Evolutionary conservation across 2,113 vertebrate genomes (phyloP), one percentile per base, ranked within the genome.

Genomic region (Austrofundulus limnaeus): DNA sequence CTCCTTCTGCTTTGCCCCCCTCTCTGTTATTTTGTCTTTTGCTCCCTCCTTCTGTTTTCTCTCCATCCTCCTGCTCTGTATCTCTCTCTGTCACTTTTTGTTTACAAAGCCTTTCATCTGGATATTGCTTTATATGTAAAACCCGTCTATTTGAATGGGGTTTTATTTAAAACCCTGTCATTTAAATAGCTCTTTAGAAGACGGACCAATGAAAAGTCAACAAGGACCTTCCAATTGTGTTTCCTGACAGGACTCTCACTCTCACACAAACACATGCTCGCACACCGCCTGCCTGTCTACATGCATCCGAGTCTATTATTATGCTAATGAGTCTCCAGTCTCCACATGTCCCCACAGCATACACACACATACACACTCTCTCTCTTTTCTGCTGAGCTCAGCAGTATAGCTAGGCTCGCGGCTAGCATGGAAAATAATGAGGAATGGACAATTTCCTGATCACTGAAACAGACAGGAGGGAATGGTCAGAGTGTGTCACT

Each of bases 301-400:
- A 86, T 88, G 85, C 86, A 85, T 90, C 82, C 65, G 31, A 83
- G 77, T 83, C 90, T 88, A 91, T 93, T 93, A 92, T 93, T 92
- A 93, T 94, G 92, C 79, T 93, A 93, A 93, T 92, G 67, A 84
- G 55, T 45, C 57, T 77, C 62, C 56, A 84, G 88, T 87, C 78
- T 89, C 82, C 78, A 85, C 87, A 88, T 89, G 89, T 92, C 86
- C 82, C 85, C 65, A 69, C 65, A 84, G 66, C 64, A 65, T 73
- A 48, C 19, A n/a, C 38, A 51, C 61, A 69, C 65, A 61, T 71
- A 62, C 57, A 55, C 60, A 38, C 56, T 24, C 41, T 19, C 63
- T 63, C 54, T 57, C 46, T 45, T 78, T 81, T 83, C 77, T 0
- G 82, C 87, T 87, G 81, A 85, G 74, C 85, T 91, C 90, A 92